Conservation (phyloP, 53 echinoderm and acorn worm genomes). For the Zoroaster sp. region DNA sequence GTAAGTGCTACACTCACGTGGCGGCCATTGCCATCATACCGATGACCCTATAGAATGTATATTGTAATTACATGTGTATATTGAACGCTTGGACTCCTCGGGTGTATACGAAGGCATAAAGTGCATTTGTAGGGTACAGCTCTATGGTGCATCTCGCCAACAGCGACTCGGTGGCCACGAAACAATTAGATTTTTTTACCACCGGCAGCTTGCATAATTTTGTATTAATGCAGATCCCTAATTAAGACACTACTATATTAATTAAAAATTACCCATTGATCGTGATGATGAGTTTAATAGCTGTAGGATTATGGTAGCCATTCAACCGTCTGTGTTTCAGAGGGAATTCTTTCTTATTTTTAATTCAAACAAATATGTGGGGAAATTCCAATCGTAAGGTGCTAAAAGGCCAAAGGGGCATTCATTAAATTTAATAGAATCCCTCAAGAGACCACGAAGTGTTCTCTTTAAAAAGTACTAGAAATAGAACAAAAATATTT, state of each 20-base stretch:
- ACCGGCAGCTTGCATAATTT: background rate
- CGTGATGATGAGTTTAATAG: background rate
- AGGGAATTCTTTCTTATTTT: background rate
- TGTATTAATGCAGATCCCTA: background rate
- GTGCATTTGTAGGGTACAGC: background rate
- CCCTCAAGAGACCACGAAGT: background rate
- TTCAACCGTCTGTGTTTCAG: background rate
- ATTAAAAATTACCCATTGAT: conserved; percentile 12
- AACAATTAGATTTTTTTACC: background rate
- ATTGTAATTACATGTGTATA: background rate
- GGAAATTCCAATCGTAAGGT: background rate
- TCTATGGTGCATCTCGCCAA: background rate
- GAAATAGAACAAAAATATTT: background rate
- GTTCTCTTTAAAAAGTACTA: background rate
- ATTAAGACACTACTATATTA: background rate
- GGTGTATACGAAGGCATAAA: background rate
- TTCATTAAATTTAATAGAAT: background rate
- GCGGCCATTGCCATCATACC: background rate
- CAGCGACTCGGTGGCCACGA: conserved; percentile 2
- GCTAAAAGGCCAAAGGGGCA: conserved; percentile 18
- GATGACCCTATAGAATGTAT: background rate
- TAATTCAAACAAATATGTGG: background rate
- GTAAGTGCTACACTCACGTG: background rate
- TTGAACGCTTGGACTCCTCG: background rate
- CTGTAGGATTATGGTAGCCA: background rate